These are phyloP conservation scores for Pachypanchax playfairii DNA, from an alignment of 2,113 vertebrate species.

Conservation along the genomic window DNA sequence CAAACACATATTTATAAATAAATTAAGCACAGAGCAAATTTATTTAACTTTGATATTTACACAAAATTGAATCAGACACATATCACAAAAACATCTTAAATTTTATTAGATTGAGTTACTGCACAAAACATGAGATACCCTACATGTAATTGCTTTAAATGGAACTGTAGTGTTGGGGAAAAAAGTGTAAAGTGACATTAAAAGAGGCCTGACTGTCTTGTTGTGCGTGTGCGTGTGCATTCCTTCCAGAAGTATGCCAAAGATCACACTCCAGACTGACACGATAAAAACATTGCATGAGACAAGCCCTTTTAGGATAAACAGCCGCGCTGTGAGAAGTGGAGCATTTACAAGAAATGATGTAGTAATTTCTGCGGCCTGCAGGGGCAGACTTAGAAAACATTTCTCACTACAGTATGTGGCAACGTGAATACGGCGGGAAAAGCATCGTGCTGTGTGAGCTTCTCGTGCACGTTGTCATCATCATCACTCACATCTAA, in stretches of 20 bases:
- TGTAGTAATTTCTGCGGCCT: constrained; percentile 33
- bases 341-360: constrained; percentile 71
- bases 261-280: not conserved
- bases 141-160: too few species aligned
- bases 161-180: not conserved
- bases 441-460: too few species aligned
- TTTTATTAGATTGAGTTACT: not conserved
- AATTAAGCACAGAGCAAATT: not conserved
- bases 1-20: too few species aligned
- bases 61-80: not conserved
- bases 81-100: not conserved
- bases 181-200: not conserved
- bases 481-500: not conserved
- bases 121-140: not conserved
- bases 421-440: fast-evolving
- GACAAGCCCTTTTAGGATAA: constrained; percentile 51
- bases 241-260: not conserved
- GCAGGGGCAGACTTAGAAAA: constrained; percentile 40
- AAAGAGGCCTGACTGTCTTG: not conserved
- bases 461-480: not conserved
- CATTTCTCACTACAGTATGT: too few species aligned
- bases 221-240: too few species aligned
- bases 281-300: constrained; percentile 11
- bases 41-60: not conserved
- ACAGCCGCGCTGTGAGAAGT: constrained; percentile 29